phyloP scores from a whole-genome alignment of 2,113 vertebrate genomes.

The Mohoua ochrocephala region DNA sequence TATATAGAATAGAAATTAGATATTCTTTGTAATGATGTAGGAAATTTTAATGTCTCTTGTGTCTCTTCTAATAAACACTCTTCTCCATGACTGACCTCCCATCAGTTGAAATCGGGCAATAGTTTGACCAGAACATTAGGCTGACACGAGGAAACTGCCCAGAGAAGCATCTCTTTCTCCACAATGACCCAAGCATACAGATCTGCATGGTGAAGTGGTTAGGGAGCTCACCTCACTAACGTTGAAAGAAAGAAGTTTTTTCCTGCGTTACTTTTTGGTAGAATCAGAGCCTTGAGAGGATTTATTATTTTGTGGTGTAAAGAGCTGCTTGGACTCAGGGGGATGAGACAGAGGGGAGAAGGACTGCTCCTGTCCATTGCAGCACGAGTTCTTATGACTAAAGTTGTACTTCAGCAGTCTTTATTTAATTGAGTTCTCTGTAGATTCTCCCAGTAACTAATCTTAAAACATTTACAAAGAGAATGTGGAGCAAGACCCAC shows the following conservation, averaged over 20 bases:
- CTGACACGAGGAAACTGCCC: background rate
- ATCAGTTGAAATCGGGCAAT: background rate
- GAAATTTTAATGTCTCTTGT: background rate
- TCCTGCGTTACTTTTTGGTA: background rate
- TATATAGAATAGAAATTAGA: background rate
- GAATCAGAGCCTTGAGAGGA: background rate
- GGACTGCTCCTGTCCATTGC: background rate
- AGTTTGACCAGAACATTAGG: background rate
- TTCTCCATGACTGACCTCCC: background rate
- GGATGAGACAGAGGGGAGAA: background rate
- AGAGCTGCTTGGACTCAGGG: background rate
- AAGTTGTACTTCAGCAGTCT: background rate
- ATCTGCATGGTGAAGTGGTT: background rate
- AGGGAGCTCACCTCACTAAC: background rate
- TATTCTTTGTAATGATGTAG: background rate
- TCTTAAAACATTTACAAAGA: background rate
- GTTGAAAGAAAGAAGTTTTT: background rate
- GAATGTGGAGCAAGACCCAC: background rate
- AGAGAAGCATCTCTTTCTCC: background rate
- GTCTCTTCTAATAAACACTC: background rate
- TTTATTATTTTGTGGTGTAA: background rate
- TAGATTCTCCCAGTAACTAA: background rate
- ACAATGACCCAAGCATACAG: background rate
- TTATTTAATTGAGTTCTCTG: background rate
- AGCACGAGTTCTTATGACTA: background rate